phyloP scores from a whole-genome alignment of 2,113 vertebrate genomes.

The Myiopsitta monachus region DNA sequence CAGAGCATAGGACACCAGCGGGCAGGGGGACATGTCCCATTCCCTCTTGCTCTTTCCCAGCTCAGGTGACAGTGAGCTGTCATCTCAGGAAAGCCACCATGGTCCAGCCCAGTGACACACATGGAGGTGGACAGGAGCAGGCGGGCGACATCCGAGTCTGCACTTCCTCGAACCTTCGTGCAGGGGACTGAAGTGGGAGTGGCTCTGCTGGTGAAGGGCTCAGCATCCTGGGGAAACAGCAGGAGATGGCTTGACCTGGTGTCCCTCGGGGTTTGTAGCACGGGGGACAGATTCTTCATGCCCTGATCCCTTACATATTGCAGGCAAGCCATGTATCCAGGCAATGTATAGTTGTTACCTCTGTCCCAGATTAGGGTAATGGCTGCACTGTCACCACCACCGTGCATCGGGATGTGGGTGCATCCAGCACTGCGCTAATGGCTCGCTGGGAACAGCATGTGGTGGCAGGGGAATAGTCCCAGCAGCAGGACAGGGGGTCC shows the following conservation, averaged over 20 bases:
- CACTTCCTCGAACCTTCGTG: background rate
- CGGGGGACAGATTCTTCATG: background rate
- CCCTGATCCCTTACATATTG: background rate
- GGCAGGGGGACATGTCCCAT: accelerated
- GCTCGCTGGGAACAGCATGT: accelerated
- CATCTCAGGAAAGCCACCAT: background rate
- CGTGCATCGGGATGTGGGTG: accelerated
- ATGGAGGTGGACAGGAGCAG: background rate
- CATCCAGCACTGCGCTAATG: background rate
- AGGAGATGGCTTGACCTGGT: background rate
- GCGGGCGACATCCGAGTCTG: accelerated
- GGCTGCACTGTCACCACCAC: accelerated
- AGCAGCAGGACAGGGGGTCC: no score
- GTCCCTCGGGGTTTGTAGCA: background rate
- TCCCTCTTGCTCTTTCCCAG: accelerated
- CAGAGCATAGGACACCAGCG: accelerated
- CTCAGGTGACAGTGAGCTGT: background rate
- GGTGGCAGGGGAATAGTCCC: background rate
- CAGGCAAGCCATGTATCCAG: accelerated
- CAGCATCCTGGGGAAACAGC: background rate
- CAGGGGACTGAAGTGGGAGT: background rate
- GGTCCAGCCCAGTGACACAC: background rate
- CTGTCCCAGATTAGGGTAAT: accelerated
- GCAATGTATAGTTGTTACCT: accelerated
- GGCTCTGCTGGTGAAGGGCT: background rate